Conservation (phyloP, 1,140 invertebrate species). For the Dolichoris vasculosae region DNA sequence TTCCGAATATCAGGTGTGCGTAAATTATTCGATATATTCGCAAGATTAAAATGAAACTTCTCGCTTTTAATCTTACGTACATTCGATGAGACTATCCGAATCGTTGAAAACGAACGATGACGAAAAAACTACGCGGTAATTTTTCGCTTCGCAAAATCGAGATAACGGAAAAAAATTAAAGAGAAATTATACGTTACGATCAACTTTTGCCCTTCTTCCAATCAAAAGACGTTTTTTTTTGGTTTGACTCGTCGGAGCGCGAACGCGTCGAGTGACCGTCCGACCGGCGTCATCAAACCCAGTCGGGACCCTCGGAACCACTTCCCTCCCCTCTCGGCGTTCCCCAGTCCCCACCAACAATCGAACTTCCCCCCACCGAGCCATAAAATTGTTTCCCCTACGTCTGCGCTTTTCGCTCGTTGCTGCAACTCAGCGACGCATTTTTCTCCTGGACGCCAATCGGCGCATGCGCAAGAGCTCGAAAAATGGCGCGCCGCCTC, state of each 20-base stretch:
- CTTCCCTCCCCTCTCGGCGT: neutral
- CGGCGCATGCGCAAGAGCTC: neutral
- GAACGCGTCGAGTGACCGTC: neutral
- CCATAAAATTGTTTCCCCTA: neutral
- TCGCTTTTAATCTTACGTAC: too few relatives aligned
- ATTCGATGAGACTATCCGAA: too few relatives aligned
- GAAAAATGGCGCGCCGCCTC: neutral
- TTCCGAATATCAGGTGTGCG: too few relatives aligned
- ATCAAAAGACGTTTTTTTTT: neutral
- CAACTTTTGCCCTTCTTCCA: neutral
- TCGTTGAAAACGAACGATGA: too few relatives aligned
- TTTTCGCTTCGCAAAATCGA: neutral
- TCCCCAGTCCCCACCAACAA: too few relatives aligned
- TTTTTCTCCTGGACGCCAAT: conserved; percentile 6
- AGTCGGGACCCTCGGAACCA: neutral
- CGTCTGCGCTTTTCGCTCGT: neutral
- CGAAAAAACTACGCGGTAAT: too few relatives aligned
- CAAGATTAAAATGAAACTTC: too few relatives aligned
- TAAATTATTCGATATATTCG: too few relatives aligned
- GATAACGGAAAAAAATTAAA: neutral
- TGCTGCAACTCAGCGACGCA: neutral
- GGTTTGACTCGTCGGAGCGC: neutral
- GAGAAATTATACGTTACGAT: neutral
- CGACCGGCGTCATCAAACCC: neutral
- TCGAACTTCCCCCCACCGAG: neutral